Conservation (phyloP, 2,113 vertebrate genomes). For the Clupea harengus region DNA sequence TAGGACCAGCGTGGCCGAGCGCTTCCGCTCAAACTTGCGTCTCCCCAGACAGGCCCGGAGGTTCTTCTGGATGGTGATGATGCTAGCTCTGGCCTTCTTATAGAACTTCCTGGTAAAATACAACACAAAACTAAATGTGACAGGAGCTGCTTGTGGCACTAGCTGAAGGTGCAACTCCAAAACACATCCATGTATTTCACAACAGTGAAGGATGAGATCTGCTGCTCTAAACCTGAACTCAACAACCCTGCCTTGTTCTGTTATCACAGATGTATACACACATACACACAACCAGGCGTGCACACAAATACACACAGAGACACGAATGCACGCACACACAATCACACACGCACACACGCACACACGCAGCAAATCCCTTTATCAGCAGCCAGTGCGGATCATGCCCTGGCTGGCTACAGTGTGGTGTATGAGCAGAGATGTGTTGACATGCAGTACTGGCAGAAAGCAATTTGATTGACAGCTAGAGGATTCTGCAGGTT, state of each 20-base stretch:
- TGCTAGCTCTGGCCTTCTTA: constrained; percentile 70
- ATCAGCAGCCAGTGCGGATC: no score
- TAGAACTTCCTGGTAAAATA: constrained; percentile 77
- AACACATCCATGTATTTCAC: no score
- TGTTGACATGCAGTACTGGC: no score
- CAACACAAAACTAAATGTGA: background rate
- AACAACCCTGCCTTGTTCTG: no score
- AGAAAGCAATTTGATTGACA: no score
- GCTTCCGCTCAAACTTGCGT: constrained; percentile 66
- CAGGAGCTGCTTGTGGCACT: background rate
- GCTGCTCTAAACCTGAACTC: no score
- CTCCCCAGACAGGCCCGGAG: constrained; percentile 76
- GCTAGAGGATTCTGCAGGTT: no score
- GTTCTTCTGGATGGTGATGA: constrained; percentile 83
- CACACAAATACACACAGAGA: background rate
- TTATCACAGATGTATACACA: background rate
- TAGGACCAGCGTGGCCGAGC: constrained; percentile 71
- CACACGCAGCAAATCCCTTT: background rate
- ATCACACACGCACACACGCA: background rate
- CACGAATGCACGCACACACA: background rate
- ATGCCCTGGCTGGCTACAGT: no score
- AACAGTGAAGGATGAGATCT: no score
- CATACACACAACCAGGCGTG: background rate
- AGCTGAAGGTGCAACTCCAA: background rate
- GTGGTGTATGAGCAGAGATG: no score